Evolutionary conservation across 2,888 invertebrate genomes (phyloP).

Genomic region (Tetheella fluctuosa): DNA sequence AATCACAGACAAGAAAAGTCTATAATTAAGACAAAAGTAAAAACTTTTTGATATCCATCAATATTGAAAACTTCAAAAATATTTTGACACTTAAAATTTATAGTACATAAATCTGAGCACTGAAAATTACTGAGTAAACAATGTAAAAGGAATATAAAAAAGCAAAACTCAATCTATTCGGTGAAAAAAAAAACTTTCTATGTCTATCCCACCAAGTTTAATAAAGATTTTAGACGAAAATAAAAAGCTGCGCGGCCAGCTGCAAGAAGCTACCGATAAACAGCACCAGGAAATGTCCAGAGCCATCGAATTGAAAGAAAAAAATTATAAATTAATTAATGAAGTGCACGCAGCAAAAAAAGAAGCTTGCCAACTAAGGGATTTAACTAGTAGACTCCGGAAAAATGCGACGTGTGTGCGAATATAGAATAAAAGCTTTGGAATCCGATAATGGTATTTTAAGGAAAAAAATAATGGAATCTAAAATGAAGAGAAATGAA

Average conservation of each 20-base stretch:
- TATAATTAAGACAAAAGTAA: not conserved
- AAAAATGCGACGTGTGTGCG: conserved; percentile 32
- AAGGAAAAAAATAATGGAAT: conserved; percentile 45
- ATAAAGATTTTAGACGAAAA: conserved; percentile 51
- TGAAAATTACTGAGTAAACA: conserved; percentile 3
- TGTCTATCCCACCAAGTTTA: conserved; percentile 28
- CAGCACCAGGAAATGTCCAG: conserved; percentile 75
- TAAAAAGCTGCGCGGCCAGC: conserved; percentile 39
- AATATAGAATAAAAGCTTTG: conserved; percentile 39
- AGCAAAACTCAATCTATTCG: conserved; percentile 30
- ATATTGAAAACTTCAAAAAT: not conserved
- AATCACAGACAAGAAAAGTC: not conserved
- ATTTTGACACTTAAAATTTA: conserved; percentile 5
- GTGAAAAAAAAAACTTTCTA: conserved; percentile 20
- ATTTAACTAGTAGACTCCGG: conserved; percentile 31
- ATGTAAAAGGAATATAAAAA: conserved; percentile 38
- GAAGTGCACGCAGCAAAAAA: conserved; percentile 49
- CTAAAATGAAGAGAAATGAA: conserved; percentile 56
- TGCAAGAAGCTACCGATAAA: conserved; percentile 59
- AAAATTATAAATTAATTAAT: conserved; percentile 48
- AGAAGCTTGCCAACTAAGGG: conserved; percentile 43
- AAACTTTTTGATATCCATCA: not conserved
- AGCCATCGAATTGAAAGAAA: conserved; percentile 68
- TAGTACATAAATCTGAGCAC: not conserved
- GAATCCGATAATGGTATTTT: conserved; percentile 54